Base-by-base conservation (phyloP, 2,797 vertebrate species). In the Champsocephalus gunnari region DNA sequence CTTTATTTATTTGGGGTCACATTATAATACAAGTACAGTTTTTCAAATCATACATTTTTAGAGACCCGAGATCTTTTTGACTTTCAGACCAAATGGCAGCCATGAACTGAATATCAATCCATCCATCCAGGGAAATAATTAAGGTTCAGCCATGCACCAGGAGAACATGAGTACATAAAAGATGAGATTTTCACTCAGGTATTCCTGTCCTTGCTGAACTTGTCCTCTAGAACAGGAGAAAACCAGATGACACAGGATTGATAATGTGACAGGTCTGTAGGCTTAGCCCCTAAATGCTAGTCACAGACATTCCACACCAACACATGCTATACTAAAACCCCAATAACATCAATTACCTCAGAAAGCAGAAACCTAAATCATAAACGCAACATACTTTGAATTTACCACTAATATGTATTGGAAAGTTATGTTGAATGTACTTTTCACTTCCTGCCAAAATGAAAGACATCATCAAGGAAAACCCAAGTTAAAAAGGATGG, bases 81-180 rank as follows among this genome's bases (percentile, higher is more conserved):
- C 56, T 38, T 67, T 38, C 28, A 32, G 49, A 49, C 66, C 38
- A 56, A 55, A 68, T 19, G 14, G 57, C 50, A 49, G 19, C 41
- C 24, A n/a, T 48, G 13, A 19, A 55, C 12, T 55, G 57, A 68
- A 75, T 75, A 43, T 62, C 34, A 68, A 16, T 68, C 32, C 14
- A 60, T 24, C 48, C 24, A 54, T n/a, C 28, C 28, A n/a, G 17
- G 49, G 16, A 49, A 68, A 11, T 61, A 28, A 75, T 2, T 55
- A 43, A 48, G 28, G 41, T 43, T 12, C 71, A 57, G 34, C 49
- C 32, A 50, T 73, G 62, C 45, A 65, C 19, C 14, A 32, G 19
- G 43, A 69, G 58, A 75, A 54, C 58, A 48, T 5, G 19, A 55
- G 28, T 9, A 48, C 44, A 56, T 49, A 54, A 54, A 54, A 41